Percentiles rank a stretch among this genome's conserved stretches.
phyloP scores from a whole-genome alignment of 2,888 invertebrate genomes.

The Conops quadrifasciatus region DNA sequence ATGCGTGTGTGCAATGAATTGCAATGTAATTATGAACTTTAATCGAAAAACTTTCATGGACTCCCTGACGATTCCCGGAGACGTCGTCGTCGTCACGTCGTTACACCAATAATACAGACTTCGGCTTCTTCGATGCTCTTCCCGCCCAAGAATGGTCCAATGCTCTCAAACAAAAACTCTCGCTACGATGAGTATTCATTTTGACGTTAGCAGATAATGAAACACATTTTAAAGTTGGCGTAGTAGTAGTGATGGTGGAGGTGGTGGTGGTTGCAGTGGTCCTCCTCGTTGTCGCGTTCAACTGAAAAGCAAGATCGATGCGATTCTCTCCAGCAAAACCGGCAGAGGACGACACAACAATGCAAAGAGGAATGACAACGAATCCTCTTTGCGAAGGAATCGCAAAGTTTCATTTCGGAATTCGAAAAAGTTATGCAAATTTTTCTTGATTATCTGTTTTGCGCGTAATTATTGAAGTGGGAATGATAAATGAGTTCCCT shows the following conservation, averaged over 20 bases:
- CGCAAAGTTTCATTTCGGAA: conserved; percentile 5
- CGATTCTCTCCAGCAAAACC: not conserved
- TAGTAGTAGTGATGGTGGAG: too few relatives aligned
- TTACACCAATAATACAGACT: not conserved
- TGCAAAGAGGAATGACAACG: not conserved
- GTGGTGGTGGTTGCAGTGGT: too few relatives aligned
- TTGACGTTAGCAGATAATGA: conserved; percentile 27
- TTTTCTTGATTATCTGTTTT: conserved; percentile 27
- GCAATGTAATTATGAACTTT: conserved; percentile 49
- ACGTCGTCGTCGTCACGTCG: too few relatives aligned
- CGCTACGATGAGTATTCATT: not conserved
- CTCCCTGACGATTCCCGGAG: too few relatives aligned
- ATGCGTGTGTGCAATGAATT: conserved; percentile 20
- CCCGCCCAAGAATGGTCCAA: not conserved
- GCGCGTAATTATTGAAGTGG: conserved; percentile 31
- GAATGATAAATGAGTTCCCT: conserved; percentile 32
- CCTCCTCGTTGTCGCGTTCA: too few relatives aligned
- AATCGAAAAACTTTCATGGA: conserved; percentile 47
- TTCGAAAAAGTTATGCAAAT: conserved; percentile 31
- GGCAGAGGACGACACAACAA: not conserved
- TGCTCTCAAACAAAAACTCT: not conserved
- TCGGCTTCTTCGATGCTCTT: not conserved
- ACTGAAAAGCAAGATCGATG: too few relatives aligned
- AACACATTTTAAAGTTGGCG: conserved; percentile 23
- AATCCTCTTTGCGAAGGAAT: not conserved